Evolutionary conservation across 2,888 invertebrate genomes (phyloP).

Genomic region (Salpingus planirostris): DNA sequence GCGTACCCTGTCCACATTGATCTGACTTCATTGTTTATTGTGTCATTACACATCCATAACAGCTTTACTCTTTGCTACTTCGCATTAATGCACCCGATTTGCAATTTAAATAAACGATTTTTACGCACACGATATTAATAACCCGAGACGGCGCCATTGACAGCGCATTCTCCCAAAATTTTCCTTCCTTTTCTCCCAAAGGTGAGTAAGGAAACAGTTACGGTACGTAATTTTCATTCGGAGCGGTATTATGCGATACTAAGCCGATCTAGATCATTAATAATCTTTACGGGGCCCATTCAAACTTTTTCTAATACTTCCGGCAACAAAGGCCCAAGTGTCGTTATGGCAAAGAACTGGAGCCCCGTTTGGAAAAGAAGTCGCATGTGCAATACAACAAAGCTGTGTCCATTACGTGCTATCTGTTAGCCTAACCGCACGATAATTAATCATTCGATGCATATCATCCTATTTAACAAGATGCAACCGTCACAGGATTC

Average conservation of each 20-base stretch:
- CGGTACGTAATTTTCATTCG: too few species aligned
- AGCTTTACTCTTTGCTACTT: conserved; percentile 12
- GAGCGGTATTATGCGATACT: conserved; percentile 22
- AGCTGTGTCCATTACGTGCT: conserved; percentile 35
- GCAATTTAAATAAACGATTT: conserved; percentile 9
- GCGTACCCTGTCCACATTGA: conserved; percentile 14
- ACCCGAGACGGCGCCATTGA: background rate
- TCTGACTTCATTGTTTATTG: conserved; percentile 15
- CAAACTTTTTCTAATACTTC: conserved; percentile 31
- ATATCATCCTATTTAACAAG: conserved; percentile 44
- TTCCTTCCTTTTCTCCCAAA: background rate
- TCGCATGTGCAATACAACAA: conserved; percentile 27
- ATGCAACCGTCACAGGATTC: conserved; percentile 31
- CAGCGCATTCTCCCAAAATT: background rate
- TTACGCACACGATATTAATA: background rate
- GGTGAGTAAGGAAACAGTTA: too few species aligned
- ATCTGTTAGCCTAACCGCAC: conserved; percentile 39
- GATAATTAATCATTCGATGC: conserved; percentile 41
- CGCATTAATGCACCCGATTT: conserved; percentile 9
- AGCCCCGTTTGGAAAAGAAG: conserved; percentile 24
- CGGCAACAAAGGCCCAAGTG: conserved; percentile 33
- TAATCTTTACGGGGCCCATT: conserved; percentile 36
- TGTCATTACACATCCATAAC: conserved; percentile 14
- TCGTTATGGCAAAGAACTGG: too few species aligned
- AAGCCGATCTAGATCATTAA: conserved; percentile 39